Percentiles rank a stretch among this genome's conserved stretches.
Conservation (phyloP, 2,113 vertebrate genomes). For the Tachycineta bicolor region DNA sequence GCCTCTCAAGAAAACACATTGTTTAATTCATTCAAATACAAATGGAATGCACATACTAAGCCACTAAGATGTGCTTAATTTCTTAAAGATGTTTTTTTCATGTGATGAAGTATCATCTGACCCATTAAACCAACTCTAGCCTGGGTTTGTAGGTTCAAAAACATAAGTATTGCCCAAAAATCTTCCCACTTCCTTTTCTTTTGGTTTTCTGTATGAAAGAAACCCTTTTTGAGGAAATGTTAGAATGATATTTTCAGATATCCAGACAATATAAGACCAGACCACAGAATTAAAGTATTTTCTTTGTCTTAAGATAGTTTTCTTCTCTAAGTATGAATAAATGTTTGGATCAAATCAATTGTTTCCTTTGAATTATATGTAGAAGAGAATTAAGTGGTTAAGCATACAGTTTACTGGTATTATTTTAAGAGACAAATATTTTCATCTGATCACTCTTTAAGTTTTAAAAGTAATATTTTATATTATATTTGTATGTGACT, state of each 20-base stretch:
- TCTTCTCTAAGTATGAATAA: conserved; percentile 37
- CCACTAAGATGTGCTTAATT: conserved; percentile 68
- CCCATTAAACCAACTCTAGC: conserved; percentile 66
- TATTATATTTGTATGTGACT: neutral
- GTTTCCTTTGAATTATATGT: conserved; percentile 31
- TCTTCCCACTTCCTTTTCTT: conserved; percentile 73
- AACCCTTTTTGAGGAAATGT: conserved; percentile 63
- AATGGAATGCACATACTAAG: conserved; percentile 67
- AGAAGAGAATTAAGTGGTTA: conserved; percentile 12
- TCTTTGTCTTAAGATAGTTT: conserved; percentile 64
- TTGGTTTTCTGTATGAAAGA: conserved; percentile 75
- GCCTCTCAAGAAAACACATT: conserved; percentile 63
- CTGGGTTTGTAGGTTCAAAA: conserved; percentile 62
- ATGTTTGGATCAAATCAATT: neutral
- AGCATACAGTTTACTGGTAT: neutral
- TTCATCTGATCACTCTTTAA: neutral
- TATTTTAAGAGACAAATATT: neutral
- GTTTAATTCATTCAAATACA: conserved; percentile 72
- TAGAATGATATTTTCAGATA: conserved; percentile 61
- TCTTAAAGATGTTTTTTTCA: conserved; percentile 76
- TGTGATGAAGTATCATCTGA: conserved; percentile 65
- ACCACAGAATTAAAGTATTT: conserved; percentile 70
- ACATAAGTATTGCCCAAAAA: conserved; percentile 63
- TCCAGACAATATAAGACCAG: conserved; percentile 60
- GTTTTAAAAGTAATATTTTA: neutral